phyloP scores from a whole-genome alignment of 2,888 invertebrate species.

The Eupeodes latifasciatus region DNA sequence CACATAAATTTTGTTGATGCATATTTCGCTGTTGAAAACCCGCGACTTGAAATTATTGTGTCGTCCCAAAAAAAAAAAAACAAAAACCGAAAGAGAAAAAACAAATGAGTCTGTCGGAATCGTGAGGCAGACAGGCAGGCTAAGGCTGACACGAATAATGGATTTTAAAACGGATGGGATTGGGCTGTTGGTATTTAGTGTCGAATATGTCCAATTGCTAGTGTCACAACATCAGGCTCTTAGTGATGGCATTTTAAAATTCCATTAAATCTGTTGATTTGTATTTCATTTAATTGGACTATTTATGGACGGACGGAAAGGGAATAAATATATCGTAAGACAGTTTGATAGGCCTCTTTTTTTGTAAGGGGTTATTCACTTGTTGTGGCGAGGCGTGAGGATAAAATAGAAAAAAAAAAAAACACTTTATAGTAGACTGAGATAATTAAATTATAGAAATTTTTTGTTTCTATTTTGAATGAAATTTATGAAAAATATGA shows the following conservation, averaged over 20 bases:
- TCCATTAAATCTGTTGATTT: conserved; percentile 70
- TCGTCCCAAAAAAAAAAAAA: not conserved
- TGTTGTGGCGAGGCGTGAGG: not conserved
- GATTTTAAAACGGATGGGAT: conserved; percentile 65
- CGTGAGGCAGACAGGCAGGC: not conserved
- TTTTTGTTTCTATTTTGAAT: not conserved
- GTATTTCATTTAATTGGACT: conserved; percentile 55
- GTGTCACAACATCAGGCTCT: conserved; percentile 62
- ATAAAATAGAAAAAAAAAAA: too few relatives aligned
- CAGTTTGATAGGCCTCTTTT: conserved; percentile 15
- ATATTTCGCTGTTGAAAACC: conserved; percentile 38
- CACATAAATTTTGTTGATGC: conserved; percentile 57
- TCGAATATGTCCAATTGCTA: conserved; percentile 69
- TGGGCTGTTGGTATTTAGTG: conserved; percentile 50
- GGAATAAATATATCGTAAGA: conserved; percentile 50
- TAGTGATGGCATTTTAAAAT: conserved; percentile 67
- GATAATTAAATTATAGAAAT: conserved; percentile 13
- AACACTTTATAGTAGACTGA: not conserved
- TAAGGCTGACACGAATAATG: conserved; percentile 63
- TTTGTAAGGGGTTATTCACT: conserved; percentile 37
- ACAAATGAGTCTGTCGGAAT: conserved; percentile 43
- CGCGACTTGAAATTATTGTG: not conserved
- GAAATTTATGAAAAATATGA: not conserved
- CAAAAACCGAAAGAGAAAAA: not conserved
- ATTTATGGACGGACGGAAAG: conserved; percentile 54